These are phyloP conservation scores for Liodrosophila aerea DNA, from an alignment of 2,888 invertebrate species.

Conservation along the genomic window DNA sequence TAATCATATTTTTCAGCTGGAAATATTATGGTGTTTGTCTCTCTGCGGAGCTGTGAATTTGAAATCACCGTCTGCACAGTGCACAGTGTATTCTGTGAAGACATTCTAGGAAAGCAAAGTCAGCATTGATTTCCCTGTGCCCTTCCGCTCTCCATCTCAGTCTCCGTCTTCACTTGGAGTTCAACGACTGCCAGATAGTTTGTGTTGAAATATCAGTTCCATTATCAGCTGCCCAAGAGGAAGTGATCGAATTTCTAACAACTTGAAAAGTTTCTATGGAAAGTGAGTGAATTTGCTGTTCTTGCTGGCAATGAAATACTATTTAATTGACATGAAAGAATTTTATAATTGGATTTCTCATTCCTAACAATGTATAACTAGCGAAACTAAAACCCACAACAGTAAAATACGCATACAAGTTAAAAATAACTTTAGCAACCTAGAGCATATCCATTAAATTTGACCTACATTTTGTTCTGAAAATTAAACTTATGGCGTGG, in stretches of 20 bases:
- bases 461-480: no score
- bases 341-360: constrained; percentile 20
- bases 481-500: no score
- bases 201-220: constrained; percentile 46
- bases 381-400: no score
- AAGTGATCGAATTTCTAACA: constrained; percentile 53
- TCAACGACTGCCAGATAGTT: constrained; percentile 45
- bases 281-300: constrained; percentile 22
- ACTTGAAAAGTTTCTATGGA: constrained; percentile 23
- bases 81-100: background rate
- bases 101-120: background rate
- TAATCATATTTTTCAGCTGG: constrained; percentile 65
- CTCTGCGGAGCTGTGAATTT: constrained; percentile 3
- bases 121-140: background rate
- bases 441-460: no score
- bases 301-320: constrained; percentile 5
- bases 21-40: constrained; percentile 51
- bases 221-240: constrained; percentile 52
- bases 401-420: no score
- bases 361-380: background rate
- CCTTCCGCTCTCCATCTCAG: background rate
- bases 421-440: no score
- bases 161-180: constrained; percentile 39
- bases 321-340: constrained; percentile 37
- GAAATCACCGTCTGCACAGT: background rate